These are phyloP conservation scores for Osmerus mordax DNA, from an alignment of 2,113 vertebrate species.

Conservation along the genomic window DNA sequence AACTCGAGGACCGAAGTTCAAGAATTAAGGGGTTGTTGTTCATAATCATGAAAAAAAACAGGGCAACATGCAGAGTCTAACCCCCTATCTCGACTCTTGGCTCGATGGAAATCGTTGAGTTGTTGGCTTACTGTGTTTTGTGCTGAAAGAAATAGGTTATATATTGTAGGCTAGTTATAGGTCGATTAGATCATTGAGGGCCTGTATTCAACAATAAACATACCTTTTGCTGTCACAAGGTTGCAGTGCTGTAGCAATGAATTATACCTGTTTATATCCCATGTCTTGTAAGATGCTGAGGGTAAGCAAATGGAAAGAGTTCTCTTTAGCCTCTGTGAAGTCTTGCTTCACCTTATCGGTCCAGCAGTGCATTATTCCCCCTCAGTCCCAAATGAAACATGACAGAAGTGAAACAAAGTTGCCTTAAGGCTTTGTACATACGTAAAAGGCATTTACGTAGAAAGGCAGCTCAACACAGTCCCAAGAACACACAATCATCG, in stretches of 20 bases:
- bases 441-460: conserved; percentile 50
- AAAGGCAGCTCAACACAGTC: conserved; percentile 54
- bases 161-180: no score
- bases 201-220: conserved; percentile 8
- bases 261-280: conserved; percentile 18
- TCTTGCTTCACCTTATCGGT: conserved; percentile 36
- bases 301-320: conserved; percentile 26
- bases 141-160: conserved; percentile 22
- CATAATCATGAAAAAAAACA: background rate
- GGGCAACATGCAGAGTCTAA: background rate
- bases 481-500: conserved; percentile 60
- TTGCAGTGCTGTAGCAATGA: conserved; percentile 9
- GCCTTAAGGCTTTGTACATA: conserved; percentile 52
- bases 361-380: conserved; percentile 35
- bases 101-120: conserved; percentile 36
- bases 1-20: background rate
- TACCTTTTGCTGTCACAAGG: background rate
- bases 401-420: conserved; percentile 44
- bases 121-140: conserved; percentile 17
- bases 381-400: conserved; percentile 34
- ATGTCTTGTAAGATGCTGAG: conserved; percentile 37
- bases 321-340: background rate
- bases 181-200: conserved; percentile 22
- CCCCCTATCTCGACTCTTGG: conserved; percentile 24
- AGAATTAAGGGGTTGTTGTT: background rate